Conservation (phyloP, 2,888 invertebrate species). For the Tachina lurida region DNA sequence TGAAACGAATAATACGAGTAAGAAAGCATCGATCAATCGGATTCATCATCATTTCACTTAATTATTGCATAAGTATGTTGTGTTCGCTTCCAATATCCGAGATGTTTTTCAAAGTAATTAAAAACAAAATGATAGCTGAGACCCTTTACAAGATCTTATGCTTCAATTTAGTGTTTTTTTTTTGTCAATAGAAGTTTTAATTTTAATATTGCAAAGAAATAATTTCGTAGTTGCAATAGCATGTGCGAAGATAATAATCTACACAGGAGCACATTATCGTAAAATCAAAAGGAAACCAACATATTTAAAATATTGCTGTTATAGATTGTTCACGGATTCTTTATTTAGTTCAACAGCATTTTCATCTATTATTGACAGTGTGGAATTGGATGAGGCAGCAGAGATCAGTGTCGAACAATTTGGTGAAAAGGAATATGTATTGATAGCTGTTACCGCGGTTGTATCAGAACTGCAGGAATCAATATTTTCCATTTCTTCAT, state of each 20-base stretch:
- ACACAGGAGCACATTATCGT: slow-evolving; percentile 44
- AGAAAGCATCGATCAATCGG: slow-evolving; percentile 34
- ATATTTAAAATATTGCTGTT: slow-evolving; percentile 62
- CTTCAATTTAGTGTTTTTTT: slow-evolving; percentile 2
- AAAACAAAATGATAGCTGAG: background rate
- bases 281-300: slow-evolving; percentile 59
- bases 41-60: slow-evolving; percentile 44
- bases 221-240: slow-evolving; percentile 10
- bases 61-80: background rate
- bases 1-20: slow-evolving; percentile 29
- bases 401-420: slow-evolving; percentile 21
- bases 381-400: slow-evolving; percentile 3
- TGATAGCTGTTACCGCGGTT: slow-evolving; percentile 36
- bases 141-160: background rate
- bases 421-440: slow-evolving; percentile 12
- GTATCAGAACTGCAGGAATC: slow-evolving; percentile 51
- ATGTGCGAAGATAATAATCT: slow-evolving; percentile 20
- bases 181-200: background rate
- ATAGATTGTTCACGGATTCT: slow-evolving; percentile 66
- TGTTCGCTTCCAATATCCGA: background rate
- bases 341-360: slow-evolving; percentile 32
- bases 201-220: slow-evolving; percentile 18
- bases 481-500: slow-evolving; percentile 58
- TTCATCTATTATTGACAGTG: slow-evolving; percentile 19
- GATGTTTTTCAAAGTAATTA: background rate